phyloP scores from a whole-genome alignment of 2,888 invertebrate genomes.

The Linyphia triangularis region DNA sequence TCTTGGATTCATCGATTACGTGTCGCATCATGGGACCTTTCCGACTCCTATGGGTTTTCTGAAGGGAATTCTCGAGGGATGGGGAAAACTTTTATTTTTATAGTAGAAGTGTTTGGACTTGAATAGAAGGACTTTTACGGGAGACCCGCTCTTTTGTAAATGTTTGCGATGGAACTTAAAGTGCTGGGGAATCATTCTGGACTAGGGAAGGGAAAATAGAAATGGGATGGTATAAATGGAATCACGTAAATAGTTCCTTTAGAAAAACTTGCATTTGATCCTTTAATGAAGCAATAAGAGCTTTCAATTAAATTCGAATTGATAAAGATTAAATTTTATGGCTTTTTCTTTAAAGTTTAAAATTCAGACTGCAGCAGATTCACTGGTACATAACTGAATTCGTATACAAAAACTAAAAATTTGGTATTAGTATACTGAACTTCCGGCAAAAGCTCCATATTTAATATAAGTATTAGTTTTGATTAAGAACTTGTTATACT shows the following conservation, averaged over 20 bases:
- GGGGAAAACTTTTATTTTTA: constrained; percentile 6
- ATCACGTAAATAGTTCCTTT: neutral
- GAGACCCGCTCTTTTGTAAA: constrained; percentile 1
- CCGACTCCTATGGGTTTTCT: neutral
- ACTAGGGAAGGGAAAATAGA: neutral
- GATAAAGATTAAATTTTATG: no score
- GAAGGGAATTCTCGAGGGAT: neutral
- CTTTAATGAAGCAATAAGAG: neutral
- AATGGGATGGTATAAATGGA: neutral
- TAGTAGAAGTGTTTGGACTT: constrained; percentile 14
- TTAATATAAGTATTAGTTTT: no score
- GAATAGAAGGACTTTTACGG: neutral
- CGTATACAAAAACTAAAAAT: no score
- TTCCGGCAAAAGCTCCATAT: no score
- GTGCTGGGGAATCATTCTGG: neutral
- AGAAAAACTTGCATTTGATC: neutral
- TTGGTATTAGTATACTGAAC: no score
- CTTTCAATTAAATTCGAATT: neutral
- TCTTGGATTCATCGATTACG: constrained; percentile 58
- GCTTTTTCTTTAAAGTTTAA: no score
- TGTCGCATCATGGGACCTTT: constrained; percentile 38
- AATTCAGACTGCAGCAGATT: no score
- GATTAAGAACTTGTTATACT: no score
- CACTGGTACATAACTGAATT: no score
- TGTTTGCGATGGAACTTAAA: neutral